phyloP scores from a whole-genome alignment of 2,113 vertebrate species.

The Nothocercus julius region DNA sequence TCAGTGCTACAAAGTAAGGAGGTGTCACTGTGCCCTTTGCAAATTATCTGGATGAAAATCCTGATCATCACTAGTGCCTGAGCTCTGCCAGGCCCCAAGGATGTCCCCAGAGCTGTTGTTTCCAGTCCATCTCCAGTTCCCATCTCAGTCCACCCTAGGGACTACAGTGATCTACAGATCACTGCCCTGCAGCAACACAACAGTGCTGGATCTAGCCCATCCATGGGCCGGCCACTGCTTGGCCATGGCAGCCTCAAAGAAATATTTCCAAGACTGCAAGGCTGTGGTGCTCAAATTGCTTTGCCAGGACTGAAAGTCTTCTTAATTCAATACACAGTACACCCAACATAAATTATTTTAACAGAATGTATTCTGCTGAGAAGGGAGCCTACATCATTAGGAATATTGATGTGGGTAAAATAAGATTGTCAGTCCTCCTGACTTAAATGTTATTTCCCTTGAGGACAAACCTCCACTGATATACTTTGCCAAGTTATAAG shows the following conservation, averaged over 20 bases:
- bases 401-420: conserved; percentile 41
- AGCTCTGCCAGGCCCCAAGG: background rate
- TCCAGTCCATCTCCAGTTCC: too few relatives aligned
- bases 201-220: too few relatives aligned
- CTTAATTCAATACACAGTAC: background rate
- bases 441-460: conserved; percentile 26
- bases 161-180: too few relatives aligned
- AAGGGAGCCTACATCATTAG: background rate
- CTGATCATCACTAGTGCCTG: background rate
- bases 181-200: too few relatives aligned
- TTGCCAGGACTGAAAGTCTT: background rate
- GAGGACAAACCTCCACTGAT: background rate
- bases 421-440: conserved; percentile 25
- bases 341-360: conserved; percentile 4
- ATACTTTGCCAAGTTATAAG: background rate
- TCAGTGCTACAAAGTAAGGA: background rate
- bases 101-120: too few relatives aligned
- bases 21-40: background rate
- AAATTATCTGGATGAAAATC: background rate
- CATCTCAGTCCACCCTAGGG: too few relatives aligned
- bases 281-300: background rate
- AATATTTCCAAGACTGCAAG: conserved; percentile 5
- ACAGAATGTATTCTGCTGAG: background rate
- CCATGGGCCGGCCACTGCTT: too few relatives aligned
- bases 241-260: background rate